These are phyloP conservation scores for Tiaroga cobitis DNA, from an alignment of 2,797 vertebrate species.

Conservation along the genomic window DNA sequence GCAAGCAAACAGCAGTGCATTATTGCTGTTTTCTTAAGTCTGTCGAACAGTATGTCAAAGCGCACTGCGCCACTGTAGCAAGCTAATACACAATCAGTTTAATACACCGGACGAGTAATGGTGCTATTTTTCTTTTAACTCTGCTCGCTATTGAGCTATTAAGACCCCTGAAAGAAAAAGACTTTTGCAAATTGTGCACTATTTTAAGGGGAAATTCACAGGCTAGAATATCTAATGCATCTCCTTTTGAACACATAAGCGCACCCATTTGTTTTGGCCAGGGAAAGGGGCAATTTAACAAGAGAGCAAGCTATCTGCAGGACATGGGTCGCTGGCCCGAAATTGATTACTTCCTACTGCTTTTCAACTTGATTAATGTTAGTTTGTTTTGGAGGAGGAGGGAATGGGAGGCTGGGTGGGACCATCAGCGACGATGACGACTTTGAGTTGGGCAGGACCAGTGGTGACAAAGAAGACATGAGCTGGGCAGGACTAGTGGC, in stretches of 20 bases:
- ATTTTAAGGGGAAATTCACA: constrained; percentile 41
- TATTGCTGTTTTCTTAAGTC: constrained; percentile 48
- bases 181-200: constrained; percentile 49
- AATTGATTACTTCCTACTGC: constrained; percentile 4
- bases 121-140: constrained; percentile 41
- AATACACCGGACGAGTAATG: constrained; percentile 51
- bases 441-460: too few relatives aligned
- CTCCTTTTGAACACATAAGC: constrained; percentile 34
- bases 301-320: constrained; percentile 22
- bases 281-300: constrained; percentile 21
- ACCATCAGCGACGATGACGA: too few relatives aligned
- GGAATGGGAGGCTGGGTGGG: too few relatives aligned
- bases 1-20: constrained; percentile 54
- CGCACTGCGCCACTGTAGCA: constrained; percentile 18
- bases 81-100: constrained; percentile 52
- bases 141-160: constrained; percentile 43
- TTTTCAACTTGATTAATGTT: constrained; percentile 27
- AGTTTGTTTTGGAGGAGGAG: neutral
- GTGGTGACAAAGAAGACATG: too few relatives aligned
- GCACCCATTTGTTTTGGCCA: neutral
- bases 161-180: constrained; percentile 35
- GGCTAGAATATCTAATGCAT: constrained; percentile 34
- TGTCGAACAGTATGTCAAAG: constrained; percentile 49
- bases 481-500: too few relatives aligned
- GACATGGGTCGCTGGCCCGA: neutral